Base-by-base conservation (phyloP, 1,140 invertebrate genomes). In the Drosophila pallidifrons region DNA sequence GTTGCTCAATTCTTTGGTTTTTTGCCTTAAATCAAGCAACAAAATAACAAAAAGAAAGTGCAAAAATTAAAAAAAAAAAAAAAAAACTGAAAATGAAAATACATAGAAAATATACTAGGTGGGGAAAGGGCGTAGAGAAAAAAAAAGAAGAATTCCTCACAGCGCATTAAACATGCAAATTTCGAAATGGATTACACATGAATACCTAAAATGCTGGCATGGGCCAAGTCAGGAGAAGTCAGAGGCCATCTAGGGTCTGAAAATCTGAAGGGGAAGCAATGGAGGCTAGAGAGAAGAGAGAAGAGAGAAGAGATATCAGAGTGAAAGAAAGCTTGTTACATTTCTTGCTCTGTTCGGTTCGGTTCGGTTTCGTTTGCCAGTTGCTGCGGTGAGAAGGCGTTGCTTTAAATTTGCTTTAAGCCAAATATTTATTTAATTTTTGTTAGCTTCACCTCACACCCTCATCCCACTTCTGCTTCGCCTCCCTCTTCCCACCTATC, bases 371-470 rank as follows among this genome's bases (percentile, higher is more conserved):
- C 30, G 58, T 47, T 15, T 46, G 28, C 7, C 38, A 57, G 52
- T 13, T 57, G 43, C 58, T 45, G 20, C 20, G 28, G 38, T 41
- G 38, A 10, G 3, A n/a, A n/a, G n/a, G 41, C 49, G 66, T 55
- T 69, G 58, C 66, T 75, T 70, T 75, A 63, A 70, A 70, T 45
- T 65, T 71, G 66, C 83, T 88, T 83, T 75, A 88, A 88, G 73
- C 76, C 66, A 88, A 88, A 87, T 87, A 87, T 88, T 88, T 87
- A 87, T 88, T 88, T 88, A 87, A 88, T 87, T 87, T 87, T 65
- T 71, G 54, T 32, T 72, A 80, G 65, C 82, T 67, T 69, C 52
- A 54, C 61, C n/a, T 10, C 45, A 30, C 16, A 28, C 55, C 35
- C 47, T 20, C 13, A 11, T 5, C 28, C 5, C 20, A 20, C 5